A percentile compares a stretch with the other conserved stretches of the same genome.
Conservation (phyloP, 1,140 invertebrate genomes). For the Chelonus insularis region DNA sequence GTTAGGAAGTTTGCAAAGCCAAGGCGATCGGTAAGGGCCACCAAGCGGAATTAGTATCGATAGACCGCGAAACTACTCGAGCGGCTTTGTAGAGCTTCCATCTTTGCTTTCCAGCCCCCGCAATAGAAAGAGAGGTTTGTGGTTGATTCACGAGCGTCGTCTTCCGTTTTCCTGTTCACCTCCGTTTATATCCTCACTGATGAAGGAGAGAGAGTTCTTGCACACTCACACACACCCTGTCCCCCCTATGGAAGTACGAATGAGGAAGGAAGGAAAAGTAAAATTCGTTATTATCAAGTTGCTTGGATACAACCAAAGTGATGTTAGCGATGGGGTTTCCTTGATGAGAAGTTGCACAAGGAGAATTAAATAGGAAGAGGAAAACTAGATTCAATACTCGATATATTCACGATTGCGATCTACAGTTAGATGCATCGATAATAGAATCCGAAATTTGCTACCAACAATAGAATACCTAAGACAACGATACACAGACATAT, state of each 20-base stretch:
- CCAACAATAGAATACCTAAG: neutral
- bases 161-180: constrained; percentile 17
- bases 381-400: neutral
- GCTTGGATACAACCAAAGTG: neutral
- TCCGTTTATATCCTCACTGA: constrained; percentile 1
- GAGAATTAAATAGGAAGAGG: neutral
- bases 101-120: constrained; percentile 23
- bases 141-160: constrained; percentile 29
- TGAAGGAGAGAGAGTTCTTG: neutral
- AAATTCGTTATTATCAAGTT: constrained; percentile 17
- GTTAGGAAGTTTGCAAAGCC: constrained; percentile 27
- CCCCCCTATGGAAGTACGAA: neutral
- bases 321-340: too few relatives aligned
- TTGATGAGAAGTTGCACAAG: too few relatives aligned
- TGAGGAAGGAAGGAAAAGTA: constrained; percentile 15
- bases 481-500: neutral
- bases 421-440: constrained; percentile 3
- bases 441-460: constrained; percentile 23
- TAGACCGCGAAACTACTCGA: constrained; percentile 31
- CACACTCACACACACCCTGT: neutral
- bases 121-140: neutral
- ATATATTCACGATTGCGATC: neutral
- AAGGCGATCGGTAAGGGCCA: constrained; percentile 9
- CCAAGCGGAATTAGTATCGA: constrained; percentile 34
- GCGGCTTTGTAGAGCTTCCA: constrained; percentile 32